These are phyloP conservation scores for Caenorhabditis panamensis DNA, from an alignment of 2,888 invertebrate species.

Conservation along the genomic window DNA sequence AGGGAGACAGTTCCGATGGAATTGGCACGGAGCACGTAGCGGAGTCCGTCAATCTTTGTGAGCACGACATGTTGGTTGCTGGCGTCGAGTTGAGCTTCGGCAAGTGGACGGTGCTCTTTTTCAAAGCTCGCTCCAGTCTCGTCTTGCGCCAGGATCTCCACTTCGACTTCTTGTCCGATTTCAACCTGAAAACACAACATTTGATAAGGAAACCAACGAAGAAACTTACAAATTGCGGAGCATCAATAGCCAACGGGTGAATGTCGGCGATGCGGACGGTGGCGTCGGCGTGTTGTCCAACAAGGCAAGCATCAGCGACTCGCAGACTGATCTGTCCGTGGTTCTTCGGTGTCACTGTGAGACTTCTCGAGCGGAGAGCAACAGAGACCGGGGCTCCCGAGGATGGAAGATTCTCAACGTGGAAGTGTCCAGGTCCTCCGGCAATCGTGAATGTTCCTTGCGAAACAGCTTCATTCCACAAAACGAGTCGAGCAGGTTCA, in stretches of 20 bases:
- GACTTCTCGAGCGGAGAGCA: slow-evolving; percentile 36
- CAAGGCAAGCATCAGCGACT: slow-evolving; percentile 73
- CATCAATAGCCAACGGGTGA: slow-evolving; percentile 67
- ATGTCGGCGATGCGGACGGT: slow-evolving; percentile 73
- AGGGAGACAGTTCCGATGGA: slow-evolving; percentile 65
- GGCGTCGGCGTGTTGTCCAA: slow-evolving; percentile 63
- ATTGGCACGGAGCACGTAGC: slow-evolving; percentile 59
- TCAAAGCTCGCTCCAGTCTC: slow-evolving; percentile 70
- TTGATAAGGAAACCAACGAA: background rate
- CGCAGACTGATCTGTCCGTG: slow-evolving; percentile 64
- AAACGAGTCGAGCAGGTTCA: slow-evolving; percentile 46
- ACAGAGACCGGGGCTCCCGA: slow-evolving; percentile 16
- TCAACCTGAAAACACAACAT: slow-evolving; percentile 61
- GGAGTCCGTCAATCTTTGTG: slow-evolving; percentile 56
- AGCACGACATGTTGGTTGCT: slow-evolving; percentile 48
- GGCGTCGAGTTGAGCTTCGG: slow-evolving; percentile 58
- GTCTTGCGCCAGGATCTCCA: slow-evolving; percentile 70
- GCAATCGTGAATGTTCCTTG: slow-evolving; percentile 61
- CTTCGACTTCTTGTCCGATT: slow-evolving; percentile 63
- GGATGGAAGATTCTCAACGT: slow-evolving; percentile 57
- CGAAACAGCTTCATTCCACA: slow-evolving; percentile 74
- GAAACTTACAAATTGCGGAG: slow-evolving; percentile 68
- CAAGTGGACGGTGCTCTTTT: slow-evolving; percentile 60
- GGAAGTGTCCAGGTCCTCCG: slow-evolving; percentile 78
- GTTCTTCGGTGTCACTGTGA: slow-evolving; percentile 60